A percentile compares a stretch with the other conserved stretches of the same genome.
phyloP scores from a whole-genome alignment of 2,888 invertebrate species.

The Dryomyza anilis region DNA sequence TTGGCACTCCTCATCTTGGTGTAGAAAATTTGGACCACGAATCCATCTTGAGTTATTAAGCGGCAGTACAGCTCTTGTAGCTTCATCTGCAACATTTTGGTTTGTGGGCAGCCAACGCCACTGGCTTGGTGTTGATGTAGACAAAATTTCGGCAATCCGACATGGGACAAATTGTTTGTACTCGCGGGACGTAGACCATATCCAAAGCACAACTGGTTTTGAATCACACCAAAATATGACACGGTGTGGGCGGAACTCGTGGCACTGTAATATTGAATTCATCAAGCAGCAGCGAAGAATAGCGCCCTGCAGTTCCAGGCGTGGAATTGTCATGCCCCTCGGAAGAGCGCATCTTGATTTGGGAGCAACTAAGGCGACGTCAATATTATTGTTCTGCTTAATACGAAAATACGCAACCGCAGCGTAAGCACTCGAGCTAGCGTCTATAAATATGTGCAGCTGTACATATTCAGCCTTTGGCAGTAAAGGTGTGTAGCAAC shows the following conservation, averaged over 20 bases:
- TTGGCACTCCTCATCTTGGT: no score
- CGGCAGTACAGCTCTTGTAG: background rate
- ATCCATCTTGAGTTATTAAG: background rate
- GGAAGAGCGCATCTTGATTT: constrained; percentile 30
- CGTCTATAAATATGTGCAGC: constrained; percentile 33
- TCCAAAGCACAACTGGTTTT: constrained; percentile 35
- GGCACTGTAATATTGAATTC: constrained; percentile 8
- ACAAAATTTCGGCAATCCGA: constrained; percentile 29
- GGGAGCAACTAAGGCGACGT: constrained; percentile 30
- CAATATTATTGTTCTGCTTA: constrained; percentile 16
- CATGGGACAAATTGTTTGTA: constrained; percentile 31
- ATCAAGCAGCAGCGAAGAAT: constrained; percentile 27
- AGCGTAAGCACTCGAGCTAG: constrained; percentile 29
- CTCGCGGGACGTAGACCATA: constrained; percentile 35
- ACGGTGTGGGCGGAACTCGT: no score
- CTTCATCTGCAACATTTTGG: constrained; percentile 28
- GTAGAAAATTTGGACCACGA: no score
- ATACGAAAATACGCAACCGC: constrained; percentile 32
- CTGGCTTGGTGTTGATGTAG: constrained; percentile 1
- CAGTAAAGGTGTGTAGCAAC: constrained; percentile 27
- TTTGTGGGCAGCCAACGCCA: constrained; percentile 37
- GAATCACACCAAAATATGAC: constrained; percentile 27
- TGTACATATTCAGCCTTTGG: constrained; percentile 18
- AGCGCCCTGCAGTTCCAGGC: constrained; percentile 31
- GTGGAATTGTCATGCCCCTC: constrained; percentile 29